Percentiles rank a stretch among this genome's conserved stretches.
These are phyloP conservation scores for Actinostola sp. DNA, from an alignment of 92 coral and sea anemone species.

Conservation along the genomic window DNA sequence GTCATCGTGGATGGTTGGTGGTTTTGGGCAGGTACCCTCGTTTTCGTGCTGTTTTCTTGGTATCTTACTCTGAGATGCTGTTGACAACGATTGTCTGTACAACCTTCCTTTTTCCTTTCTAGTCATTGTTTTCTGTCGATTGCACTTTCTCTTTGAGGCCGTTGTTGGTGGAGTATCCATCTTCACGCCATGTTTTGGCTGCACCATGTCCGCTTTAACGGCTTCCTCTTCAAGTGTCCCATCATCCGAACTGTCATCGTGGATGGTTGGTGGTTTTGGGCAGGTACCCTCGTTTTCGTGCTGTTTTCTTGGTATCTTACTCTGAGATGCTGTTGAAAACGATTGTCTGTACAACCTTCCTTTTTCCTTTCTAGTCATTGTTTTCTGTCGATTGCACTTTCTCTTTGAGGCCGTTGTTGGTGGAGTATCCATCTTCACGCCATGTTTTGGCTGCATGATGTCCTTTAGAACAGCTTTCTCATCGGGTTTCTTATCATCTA, in stretches of 20 bases:
- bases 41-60: no score
- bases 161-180: background rate
- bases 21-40: no score
- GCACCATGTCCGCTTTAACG: background rate
- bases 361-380: conserved; percentile 4
- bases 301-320: no score
- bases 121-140: background rate
- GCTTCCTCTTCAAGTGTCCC: no score
- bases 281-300: no score
- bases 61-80: no score
- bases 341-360: conserved; percentile 11
- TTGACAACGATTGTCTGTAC: conserved; percentile 4
- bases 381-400: background rate
- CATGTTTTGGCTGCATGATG: background rate
- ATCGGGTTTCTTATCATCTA: no score
- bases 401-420: background rate
- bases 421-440: background rate
- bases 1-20: no score
- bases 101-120: conserved; percentile 14
- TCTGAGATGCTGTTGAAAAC: no score
- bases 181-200: background rate
- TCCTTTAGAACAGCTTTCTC: no score
- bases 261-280: background rate
- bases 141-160: background rate
- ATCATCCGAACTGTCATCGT: no score